Evolutionary conservation across 2,888 invertebrate species (phyloP).

Genomic region (Cotesia congregata): DNA sequence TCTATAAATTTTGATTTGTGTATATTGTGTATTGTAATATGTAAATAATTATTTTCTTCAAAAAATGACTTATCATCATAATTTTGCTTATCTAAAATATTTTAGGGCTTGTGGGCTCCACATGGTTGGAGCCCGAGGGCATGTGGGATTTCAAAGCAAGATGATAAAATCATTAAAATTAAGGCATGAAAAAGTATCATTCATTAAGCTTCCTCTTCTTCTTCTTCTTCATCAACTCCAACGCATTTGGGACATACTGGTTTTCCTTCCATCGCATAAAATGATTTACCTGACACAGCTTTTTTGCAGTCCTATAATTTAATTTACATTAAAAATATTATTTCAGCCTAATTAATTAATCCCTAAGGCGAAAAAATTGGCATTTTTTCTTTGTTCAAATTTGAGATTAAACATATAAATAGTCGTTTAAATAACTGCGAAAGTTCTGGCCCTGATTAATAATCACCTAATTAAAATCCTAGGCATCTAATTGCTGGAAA

Average conservation of each 20-base stretch:
- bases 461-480: neutral
- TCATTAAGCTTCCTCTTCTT: constrained; percentile 61
- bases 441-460: too few relatives aligned
- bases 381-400: too few relatives aligned
- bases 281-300: constrained; percentile 93
- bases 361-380: too few relatives aligned
- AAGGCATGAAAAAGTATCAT: constrained; percentile 15
- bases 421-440: too few relatives aligned
- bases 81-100: constrained; percentile 22
- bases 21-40: neutral
- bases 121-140: constrained; percentile 59
- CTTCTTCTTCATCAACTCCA: constrained; percentile 85
- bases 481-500: constrained; percentile 27
- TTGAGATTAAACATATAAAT: too few relatives aligned
- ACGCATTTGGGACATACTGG: constrained; percentile 95
- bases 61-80: neutral
- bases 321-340: neutral
- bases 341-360: neutral
- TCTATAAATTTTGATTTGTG: constrained; percentile 6
- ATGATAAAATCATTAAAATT: constrained; percentile 1
- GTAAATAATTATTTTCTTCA: neutral
- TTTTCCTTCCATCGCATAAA: constrained; percentile 97
- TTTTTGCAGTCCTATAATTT: constrained; percentile 88
- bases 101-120: constrained; percentile 49
- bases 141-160: constrained; percentile 45